Evolutionary conservation across 2,888 invertebrate genomes (phyloP).

Genomic region (Polyommatus icarus): DNA sequence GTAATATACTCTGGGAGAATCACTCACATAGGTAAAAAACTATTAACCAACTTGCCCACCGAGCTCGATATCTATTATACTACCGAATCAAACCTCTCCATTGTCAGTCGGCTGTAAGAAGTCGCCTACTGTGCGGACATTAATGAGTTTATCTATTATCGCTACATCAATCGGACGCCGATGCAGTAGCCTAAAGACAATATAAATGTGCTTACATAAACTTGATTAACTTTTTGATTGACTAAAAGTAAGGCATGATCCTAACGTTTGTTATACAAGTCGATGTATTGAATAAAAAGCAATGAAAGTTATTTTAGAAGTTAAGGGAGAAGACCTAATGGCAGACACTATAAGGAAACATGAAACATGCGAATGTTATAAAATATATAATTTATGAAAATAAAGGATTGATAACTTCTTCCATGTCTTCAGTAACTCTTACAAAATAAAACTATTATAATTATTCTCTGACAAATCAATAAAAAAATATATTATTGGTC

Average conservation of each 20-base stretch:
- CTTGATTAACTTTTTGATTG: conserved; percentile 13
- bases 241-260: conserved; percentile 5
- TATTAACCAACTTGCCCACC: conserved; percentile 46
- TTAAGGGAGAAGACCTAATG: too few species aligned
- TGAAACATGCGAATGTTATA: too few species aligned
- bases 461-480: too few species aligned
- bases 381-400: too few species aligned
- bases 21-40: conserved; percentile 35
- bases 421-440: too few species aligned
- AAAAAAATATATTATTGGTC: too few species aligned
- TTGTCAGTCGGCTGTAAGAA: conserved; percentile 66
- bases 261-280: not conserved
- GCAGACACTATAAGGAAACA: too few species aligned
- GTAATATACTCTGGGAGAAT: conserved; percentile 36
- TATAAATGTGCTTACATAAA: conserved; percentile 17
- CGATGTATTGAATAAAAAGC: not conserved
- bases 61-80: conserved; percentile 59
- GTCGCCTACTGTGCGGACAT: conserved; percentile 55
- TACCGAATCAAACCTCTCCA: conserved; percentile 67
- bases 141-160: conserved; percentile 67
- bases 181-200: conserved; percentile 35
- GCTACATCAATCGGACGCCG: conserved; percentile 64
- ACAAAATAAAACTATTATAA: too few species aligned
- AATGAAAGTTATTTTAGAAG: not conserved
- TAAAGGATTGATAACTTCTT: too few species aligned